A percentile compares a stretch with the other conserved stretches of the same genome.
Evolutionary conservation across 1,140 invertebrate genomes (phyloP).

Genomic region (Nixonia krombeini): DNA sequence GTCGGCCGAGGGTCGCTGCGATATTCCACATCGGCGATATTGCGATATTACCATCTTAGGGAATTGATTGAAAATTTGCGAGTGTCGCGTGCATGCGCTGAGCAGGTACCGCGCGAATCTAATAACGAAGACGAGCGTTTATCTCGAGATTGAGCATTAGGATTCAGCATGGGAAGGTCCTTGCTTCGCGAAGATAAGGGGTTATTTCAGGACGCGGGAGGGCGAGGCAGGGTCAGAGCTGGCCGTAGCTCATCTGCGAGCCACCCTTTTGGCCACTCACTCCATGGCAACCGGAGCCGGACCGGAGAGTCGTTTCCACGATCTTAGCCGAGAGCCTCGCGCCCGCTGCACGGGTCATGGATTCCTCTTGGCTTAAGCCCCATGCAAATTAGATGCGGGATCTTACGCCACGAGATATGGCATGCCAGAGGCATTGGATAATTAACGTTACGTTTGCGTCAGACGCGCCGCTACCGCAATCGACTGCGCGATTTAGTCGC

Average conservation of each 20-base stretch:
- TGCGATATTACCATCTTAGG: no score
- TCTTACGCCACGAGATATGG: conserved; percentile 51
- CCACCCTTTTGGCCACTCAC: conserved; percentile 47
- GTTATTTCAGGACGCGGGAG: conserved; percentile 63
- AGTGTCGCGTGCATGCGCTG: conserved; percentile 4
- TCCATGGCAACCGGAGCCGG: conserved; percentile 28
- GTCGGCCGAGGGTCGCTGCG: conserved; percentile 42
- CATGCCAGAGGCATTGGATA: conserved; percentile 18
- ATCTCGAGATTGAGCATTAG: conserved; percentile 67
- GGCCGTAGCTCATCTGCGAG: conserved; percentile 64
- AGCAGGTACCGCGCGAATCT: conserved; percentile 25
- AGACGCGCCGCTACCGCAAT: conserved; percentile 8
- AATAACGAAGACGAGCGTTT: conserved; percentile 55
- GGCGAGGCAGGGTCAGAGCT: conserved; percentile 62
- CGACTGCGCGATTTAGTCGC: conserved; percentile 8
- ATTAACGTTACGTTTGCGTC: conserved; percentile 18
- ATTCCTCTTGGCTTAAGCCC: conserved; percentile 47
- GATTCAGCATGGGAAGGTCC: conserved; percentile 60
- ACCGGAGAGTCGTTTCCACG: conserved; percentile 57
- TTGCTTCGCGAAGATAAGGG: conserved; percentile 64
- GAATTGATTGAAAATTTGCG: conserved; percentile 20
- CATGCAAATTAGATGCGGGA: conserved; percentile 61
- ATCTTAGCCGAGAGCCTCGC: conserved; percentile 51
- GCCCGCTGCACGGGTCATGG: conserved; percentile 11
- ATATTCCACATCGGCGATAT: conserved; percentile 16